Evolutionary conservation across 2,888 invertebrate species (phyloP).

Genomic region (Drosophila kambysellisi): DNA sequence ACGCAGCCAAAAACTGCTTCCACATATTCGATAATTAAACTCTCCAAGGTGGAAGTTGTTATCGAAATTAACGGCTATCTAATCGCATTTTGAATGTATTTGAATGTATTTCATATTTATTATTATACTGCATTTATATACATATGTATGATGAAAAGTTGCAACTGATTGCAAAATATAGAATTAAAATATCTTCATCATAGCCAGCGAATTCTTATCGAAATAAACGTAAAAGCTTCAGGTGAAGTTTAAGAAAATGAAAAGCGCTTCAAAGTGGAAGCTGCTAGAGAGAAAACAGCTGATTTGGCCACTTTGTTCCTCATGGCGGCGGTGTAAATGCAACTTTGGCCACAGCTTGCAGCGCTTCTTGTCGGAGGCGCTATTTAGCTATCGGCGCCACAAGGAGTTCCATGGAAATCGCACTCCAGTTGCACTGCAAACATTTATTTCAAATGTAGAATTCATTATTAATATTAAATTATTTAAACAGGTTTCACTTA

Average conservation of each 20-base stretch:
- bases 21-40: constrained; percentile 8
- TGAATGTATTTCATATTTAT: background rate
- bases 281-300: constrained; percentile 3
- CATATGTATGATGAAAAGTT: background rate
- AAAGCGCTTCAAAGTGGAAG: background rate
- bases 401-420: constrained; percentile 61
- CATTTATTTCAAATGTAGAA: background rate
- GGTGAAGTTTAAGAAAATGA: background rate
- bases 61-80: constrained; percentile 2
- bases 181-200: background rate
- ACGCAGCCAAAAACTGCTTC: constrained; percentile 10
- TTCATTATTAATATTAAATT: too few relatives aligned
- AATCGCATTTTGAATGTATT: background rate
- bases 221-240: background rate
- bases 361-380: background rate
- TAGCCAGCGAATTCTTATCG: constrained; percentile 1
- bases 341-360: constrained; percentile 4
- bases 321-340: background rate
- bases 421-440: constrained; percentile 52
- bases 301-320: background rate
- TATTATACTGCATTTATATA: background rate
- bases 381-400: constrained; percentile 29
- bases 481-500: constrained; percentile 3
- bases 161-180: background rate
- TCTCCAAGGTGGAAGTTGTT: background rate